Base-by-base conservation (phyloP, 2,797 vertebrate genomes). In the Echiichthys vipera region DNA sequence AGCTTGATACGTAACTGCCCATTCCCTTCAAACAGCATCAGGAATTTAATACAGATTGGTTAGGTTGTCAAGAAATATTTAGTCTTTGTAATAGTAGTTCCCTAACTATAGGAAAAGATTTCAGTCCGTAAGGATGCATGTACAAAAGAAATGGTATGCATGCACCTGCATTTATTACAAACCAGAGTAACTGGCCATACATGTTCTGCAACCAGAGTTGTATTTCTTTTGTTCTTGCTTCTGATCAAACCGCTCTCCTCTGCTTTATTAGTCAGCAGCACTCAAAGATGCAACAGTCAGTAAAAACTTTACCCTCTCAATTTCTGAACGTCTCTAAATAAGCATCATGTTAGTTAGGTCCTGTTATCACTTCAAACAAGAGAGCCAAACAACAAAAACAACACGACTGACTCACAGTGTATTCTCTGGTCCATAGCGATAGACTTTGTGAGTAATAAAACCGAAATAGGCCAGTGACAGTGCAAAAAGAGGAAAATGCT, bases 201-300 rank as follows among this genome's bases (percentile, higher is more conserved):
- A 50, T 20, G 8, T 39, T 17, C 17, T 49, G 37, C 47, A 53
- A 39, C 47, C 25, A 51, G 34, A 45, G 49, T 0, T 36, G 12
- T 13, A 13, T 61, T 47, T 64, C 46, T 4, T 45, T 57, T 75
- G 17, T 25, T 30, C n/a, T 18, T 1, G 24, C 57, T 55, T 20
- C 18, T 37, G 27, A 57, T 61, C 45, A 43, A 40, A 56, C 20
- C 32, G 30, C 47, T 73, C 36, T 32, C 24, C 29, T 61, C 46
- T 25, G 45, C 32, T 42, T 17, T 8, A 68, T 64, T 43, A 37
- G 37, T 18, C 57, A 4, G 66, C 43, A 32, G 12, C 24, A 24
- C 42, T 58, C 12, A 40, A 2, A 11, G 4, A 59, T 45, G 53
- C 50, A 57, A 6, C 27, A 34, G 27, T 20, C 2, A 7, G 46